Conservation (phyloP, 2,797 vertebrate genomes). For the Sphenopsis melanotis region DNA sequence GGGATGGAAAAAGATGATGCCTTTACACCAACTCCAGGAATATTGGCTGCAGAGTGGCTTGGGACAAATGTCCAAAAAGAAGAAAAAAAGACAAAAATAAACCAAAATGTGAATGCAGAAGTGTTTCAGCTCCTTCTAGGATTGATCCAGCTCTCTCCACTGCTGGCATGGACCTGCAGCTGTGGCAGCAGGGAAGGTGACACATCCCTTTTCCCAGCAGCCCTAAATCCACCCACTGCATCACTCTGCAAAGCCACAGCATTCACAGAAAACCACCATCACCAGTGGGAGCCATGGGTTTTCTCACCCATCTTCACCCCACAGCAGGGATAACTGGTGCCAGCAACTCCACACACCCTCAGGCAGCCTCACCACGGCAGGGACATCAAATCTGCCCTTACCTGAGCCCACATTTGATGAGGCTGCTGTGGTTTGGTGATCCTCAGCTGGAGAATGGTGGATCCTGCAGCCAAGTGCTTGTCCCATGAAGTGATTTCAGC, state of each 20-base stretch:
- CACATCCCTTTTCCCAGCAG: background rate
- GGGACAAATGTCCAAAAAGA: background rate
- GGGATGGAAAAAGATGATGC: background rate
- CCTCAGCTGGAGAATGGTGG: background rate
- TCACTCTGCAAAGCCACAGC: background rate
- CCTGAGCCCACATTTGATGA: background rate
- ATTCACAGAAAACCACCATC: background rate
- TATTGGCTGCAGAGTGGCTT: background rate
- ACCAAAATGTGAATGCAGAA: background rate
- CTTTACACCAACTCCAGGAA: background rate
- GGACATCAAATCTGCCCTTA: rapidly evolving
- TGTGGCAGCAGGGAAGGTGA: background rate
- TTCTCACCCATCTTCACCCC: background rate
- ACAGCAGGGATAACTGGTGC: background rate
- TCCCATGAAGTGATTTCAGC: background rate
- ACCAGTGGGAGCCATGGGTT: rapidly evolving
- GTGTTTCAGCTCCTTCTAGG: background rate
- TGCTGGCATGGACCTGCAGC: background rate
- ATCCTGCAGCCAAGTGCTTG: no score
- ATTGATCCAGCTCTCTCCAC: background rate
- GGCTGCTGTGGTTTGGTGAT: background rate
- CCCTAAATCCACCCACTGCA: no score
- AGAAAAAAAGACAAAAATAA: background rate
- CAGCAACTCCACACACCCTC: background rate
- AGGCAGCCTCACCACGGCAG: rapidly evolving